Conservation (phyloP, 2,113 vertebrate genomes). For the Cheirogaleus medius region DNA sequence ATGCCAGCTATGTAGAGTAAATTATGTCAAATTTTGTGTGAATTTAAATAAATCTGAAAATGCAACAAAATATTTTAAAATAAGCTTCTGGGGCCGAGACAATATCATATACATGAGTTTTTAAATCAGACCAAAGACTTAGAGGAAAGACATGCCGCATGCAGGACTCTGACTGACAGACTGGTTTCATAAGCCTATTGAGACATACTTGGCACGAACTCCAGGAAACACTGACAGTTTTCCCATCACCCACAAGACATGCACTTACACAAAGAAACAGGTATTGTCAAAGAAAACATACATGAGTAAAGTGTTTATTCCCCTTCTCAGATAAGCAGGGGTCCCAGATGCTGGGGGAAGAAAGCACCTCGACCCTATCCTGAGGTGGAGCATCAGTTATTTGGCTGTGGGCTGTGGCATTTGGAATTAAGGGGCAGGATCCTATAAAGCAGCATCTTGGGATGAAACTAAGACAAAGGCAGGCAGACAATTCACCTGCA, state of each 20-base stretch:
- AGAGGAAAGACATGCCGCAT: background rate
- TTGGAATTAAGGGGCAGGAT: background rate
- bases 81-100: background rate
- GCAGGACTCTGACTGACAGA: too few relatives aligned
- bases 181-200: too few relatives aligned
- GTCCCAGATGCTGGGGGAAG: background rate
- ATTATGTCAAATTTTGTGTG: background rate
- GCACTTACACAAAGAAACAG: background rate
- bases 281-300: background rate
- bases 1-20: background rate
- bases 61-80: background rate
- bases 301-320: background rate
- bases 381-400: background rate
- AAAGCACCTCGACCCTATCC: background rate
- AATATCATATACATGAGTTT: background rate
- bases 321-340: background rate
- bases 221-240: background rate
- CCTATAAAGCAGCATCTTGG: background rate
- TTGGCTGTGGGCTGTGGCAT: background rate
- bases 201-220: too few relatives aligned
- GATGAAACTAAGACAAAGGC: background rate
- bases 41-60: constrained; percentile 19
- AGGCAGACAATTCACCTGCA: background rate
- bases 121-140: background rate
- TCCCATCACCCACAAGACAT: background rate